phyloP scores from a whole-genome alignment of 2,888 invertebrate genomes.

The Allygus modestus region DNA sequence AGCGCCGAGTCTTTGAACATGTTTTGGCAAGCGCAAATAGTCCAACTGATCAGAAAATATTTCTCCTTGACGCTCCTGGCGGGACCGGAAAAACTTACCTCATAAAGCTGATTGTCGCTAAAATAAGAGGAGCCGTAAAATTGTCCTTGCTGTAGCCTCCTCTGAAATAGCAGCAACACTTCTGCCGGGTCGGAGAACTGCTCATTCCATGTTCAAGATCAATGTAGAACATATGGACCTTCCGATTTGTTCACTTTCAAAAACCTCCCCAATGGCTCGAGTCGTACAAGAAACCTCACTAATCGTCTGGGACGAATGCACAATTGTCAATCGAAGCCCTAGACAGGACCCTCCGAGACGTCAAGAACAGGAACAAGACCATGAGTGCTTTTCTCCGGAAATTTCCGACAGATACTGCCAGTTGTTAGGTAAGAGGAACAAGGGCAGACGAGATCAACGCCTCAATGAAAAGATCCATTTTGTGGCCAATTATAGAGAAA shows the following conservation, averaged over 20 bases:
- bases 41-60: conserved; percentile 1
- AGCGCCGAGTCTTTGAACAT: neutral
- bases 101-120: conserved; percentile 25
- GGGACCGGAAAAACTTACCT: conserved; percentile 50
- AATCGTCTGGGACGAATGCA: conserved; percentile 52
- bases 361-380: neutral
- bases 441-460: conserved; percentile 33
- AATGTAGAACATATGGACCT: neutral
- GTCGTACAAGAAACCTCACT: conserved; percentile 1
- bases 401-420: conserved; percentile 44
- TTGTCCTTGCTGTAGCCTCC: conserved; percentile 41
- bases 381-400: conserved; percentile 35
- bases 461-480: neutral
- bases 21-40: conserved; percentile 5
- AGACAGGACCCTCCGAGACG: conserved; percentile 29
- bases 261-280: neutral
- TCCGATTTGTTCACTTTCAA: conserved; percentile 16
- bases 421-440: conserved; percentile 44
- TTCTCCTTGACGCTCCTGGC: conserved; percentile 40
- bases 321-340: conserved; percentile 30
- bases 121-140: conserved; percentile 1
- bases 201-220: conserved; percentile 42
- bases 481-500: conserved; percentile 2
- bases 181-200: conserved; percentile 70
- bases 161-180: conserved; percentile 17